Evolutionary conservation across 2,888 invertebrate species (phyloP).

Genomic region (Drosophila anomalata): DNA sequence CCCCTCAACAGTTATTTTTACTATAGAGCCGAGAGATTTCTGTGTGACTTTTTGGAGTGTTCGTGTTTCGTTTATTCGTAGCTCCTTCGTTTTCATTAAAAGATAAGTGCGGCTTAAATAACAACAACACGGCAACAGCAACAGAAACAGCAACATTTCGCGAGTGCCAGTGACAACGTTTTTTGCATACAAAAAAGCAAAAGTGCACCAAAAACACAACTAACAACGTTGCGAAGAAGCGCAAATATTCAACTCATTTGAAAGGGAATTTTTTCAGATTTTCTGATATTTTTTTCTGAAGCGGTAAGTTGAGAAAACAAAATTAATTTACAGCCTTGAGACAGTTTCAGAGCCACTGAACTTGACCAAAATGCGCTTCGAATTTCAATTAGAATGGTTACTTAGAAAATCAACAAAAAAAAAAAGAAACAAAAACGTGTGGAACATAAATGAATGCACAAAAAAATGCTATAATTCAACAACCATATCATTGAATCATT

Average conservation of each 20-base stretch:
- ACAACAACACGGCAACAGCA: slow-evolving; percentile 44
- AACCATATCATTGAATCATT: slow-evolving; percentile 19
- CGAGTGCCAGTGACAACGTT: slow-evolving; percentile 31
- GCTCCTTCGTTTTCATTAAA: slow-evolving; percentile 42
- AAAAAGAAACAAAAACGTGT: slow-evolving; percentile 15
- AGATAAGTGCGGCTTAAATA: slow-evolving; percentile 50
- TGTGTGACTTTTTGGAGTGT: slow-evolving; percentile 31
- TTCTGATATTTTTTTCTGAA: slow-evolving; percentile 26
- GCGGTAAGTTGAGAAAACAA: slow-evolving; percentile 61
- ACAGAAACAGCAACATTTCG: slow-evolving; percentile 41
- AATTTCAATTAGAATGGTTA: slow-evolving; percentile 27
- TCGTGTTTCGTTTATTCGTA: slow-evolving; percentile 29
- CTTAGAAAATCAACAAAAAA: background rate
- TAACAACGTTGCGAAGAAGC: slow-evolving; percentile 14
- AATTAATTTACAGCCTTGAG: slow-evolving; percentile 36
- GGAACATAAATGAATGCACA: slow-evolving; percentile 31
- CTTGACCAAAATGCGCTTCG: slow-evolving; percentile 25
- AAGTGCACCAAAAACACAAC: slow-evolving; percentile 21
- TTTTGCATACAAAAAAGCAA: slow-evolving; percentile 39
- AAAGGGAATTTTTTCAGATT: slow-evolving; percentile 39
- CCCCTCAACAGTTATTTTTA: slow-evolving; percentile 37
- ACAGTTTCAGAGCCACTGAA: slow-evolving; percentile 35
- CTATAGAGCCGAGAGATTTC: slow-evolving; percentile 22
- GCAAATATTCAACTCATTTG: slow-evolving; percentile 19
- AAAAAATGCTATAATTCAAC: slow-evolving; percentile 3